Evolutionary conservation across 2,113 vertebrate genomes (phyloP), one percentile per base, ranked within the genome.

Genomic region (Heterochromis multidens): DNA sequence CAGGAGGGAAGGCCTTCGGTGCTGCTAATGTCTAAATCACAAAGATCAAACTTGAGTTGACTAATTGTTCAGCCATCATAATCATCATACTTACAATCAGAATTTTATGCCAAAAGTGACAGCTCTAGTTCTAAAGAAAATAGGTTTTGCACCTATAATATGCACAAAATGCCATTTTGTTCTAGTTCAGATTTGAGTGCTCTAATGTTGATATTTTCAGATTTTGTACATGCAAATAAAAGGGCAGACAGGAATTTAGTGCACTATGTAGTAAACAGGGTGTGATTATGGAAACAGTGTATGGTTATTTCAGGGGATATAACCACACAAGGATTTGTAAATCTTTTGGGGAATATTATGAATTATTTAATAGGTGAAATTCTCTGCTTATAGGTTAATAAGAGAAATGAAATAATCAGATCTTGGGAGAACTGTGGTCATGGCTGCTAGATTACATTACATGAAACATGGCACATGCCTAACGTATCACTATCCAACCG

Each of bases 1-100:
- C 56, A 79, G 74, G 77, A 59, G 16, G 27, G 21, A 43, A 4
- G 23, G 54, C 60, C 37, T 76, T 88, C 77, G 62, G 56, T 61
- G 81, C 63, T 46, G 85, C 61, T 81, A 59, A 81, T 37, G 58
- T 86, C 54, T 59, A 84, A 86, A 90, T 87, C 83, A 82, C 23
- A 4, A 79, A 59, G 72, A 78, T 58, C n/a, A 63, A 82, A 83
- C 76, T 67, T 29, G 43, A 62, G 43, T 60, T 82, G n/a, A n/a
- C n/a, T n/a, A 52, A 31, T 74, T 74, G 43, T 31, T 74, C 27
- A 54, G 19, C 31, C 46, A 54, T 52, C 25, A 13, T 52, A 52
- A 74, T 74, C 67, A 52, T 31, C 67, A 31, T 21, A 74, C 43
- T 31, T 27, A 46, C 37, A 8, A 10, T 74, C 46, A 74, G 17